Base-by-base conservation (phyloP, 2,797 vertebrate genomes). In the Poecile montanus region DNA sequence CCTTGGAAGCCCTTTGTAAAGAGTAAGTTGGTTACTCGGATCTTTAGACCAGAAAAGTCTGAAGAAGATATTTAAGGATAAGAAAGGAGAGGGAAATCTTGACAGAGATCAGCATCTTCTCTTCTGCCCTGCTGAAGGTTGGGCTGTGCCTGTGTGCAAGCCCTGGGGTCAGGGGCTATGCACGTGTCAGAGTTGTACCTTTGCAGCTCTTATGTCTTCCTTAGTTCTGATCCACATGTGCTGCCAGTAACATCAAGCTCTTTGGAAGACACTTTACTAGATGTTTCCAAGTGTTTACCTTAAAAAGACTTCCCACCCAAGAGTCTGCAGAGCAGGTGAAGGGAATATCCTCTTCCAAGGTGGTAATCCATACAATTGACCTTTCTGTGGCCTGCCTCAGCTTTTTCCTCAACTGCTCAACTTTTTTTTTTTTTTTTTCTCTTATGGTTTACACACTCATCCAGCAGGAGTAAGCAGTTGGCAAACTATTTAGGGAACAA, bases 131-230 rank as follows among this genome's bases (percentile, higher is more conserved):
- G 27, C 40, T 82, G 14, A 22, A 42, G 4, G 2, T 14, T 65
- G 38, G 54, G 9, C 25, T 58, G 14, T 12, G 6, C 3, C 14
- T 6, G 6, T 4, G 0, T 61, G 14, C 4, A 19, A 29, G 16
- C 60, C 5, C 22, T 79, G 29, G 32, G 38, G 17, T 54, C 21
- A 78, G 27, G 9, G 11, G 9, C 38, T 34, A 3, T 22, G 25
- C 19, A 10, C 0, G 0, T 10, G 20, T 21, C 29, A 38, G 50
- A 27, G 4, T 8, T 40, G 23, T n/a, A 48, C 13, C 34, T 81
- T 73, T 56, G 17, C 36, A 44, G 27, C 40, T 50, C 61, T 66
- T 22, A 40, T 48, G 19, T 68, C 30, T 36, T 72, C 18, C 58
- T 73, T 30, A 10, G 38, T 40, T 30, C 18, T 66, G 36, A 85